Evolutionary conservation across 2,888 invertebrate species (phyloP).

Genomic region (Isotomurus palustris): DNA sequence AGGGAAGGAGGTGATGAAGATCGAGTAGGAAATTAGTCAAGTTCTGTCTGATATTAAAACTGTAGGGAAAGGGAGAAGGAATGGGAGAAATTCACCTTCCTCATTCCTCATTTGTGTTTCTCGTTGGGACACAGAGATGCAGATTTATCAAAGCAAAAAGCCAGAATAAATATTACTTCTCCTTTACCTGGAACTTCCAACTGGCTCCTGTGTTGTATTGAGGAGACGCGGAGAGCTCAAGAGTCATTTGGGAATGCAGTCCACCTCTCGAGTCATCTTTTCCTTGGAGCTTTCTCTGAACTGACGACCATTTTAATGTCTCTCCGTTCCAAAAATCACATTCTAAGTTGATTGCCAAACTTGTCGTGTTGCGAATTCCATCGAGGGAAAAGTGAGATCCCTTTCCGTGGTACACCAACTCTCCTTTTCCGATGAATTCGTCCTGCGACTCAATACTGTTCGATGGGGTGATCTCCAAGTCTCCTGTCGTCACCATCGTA

Average conservation of each 20-base stretch:
- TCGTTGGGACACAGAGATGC: too few relatives aligned
- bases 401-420: slow-evolving; percentile 2
- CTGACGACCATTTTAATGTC: slow-evolving; percentile 30
- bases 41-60: too few relatives aligned
- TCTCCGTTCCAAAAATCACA: slow-evolving; percentile 20
- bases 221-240: slow-evolving; percentile 72
- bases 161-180: too few relatives aligned
- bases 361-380: slow-evolving; percentile 28
- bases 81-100: too few relatives aligned
- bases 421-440: slow-evolving; percentile 16
- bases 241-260: slow-evolving; percentile 51
- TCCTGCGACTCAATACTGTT: neutral
- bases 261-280: neutral
- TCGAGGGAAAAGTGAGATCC: slow-evolving; percentile 13
- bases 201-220: slow-evolving; percentile 65
- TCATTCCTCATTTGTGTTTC: too few relatives aligned
- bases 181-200: slow-evolving; percentile 59
- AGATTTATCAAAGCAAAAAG: too few relatives aligned
- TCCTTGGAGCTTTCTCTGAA: slow-evolving; percentile 47
- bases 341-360: slow-evolving; percentile 15
- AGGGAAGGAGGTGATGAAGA: too few relatives aligned
- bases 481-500: too few relatives aligned
- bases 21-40: too few relatives aligned
- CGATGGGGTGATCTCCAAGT: neutral
- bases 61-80: too few relatives aligned